Evolutionary conservation across 2,797 vertebrate species (phyloP), one percentile per base, ranked within the genome.

Genomic region (Melanotaenia nigrans): DNA sequence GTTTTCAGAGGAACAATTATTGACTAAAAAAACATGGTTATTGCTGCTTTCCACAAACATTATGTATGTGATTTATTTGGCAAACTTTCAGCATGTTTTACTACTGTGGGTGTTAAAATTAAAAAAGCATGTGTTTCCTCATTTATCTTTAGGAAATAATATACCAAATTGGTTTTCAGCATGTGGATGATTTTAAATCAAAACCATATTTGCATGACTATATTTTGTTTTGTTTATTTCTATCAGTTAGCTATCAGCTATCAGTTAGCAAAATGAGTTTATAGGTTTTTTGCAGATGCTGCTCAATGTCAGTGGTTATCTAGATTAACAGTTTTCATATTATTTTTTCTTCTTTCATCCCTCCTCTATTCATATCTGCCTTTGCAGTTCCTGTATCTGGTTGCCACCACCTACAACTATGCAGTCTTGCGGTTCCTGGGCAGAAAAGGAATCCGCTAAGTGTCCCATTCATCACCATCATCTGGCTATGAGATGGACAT

Each of bases 381-480:
- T 75, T 75, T 87, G 36, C 92, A 99, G 98, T 92, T 99, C 87
- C 93, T 98, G 81, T 99, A 96, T 87, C 95, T 98, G 88, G 94
- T 96, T 10, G 95, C 97, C 7, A 94, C 97, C 86, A 97, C 97
- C 92, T 99, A 99, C 95, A 99, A 99, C 95, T 99, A 97, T 1
- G 98, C 97, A 8, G 95, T 99, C 77, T 92, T 99, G 92, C 95
- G 95, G 91, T 97, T 99, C 94, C 96, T 99, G 92, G 96, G 98
- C 88, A 95, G 97, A 90, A 97, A 97, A 93, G 94, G 95, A 33
- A 85, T 95, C 65, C 97, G 97, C 92, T 99, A 97, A 95, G 78
- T 16, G 30, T 64, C 65, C 69, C 67, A 59, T 75, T 79, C 63
- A 65, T 65, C 55, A 56, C 60, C 67, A 3, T 56, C 78, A 51